Percentiles rank a stretch among this genome's conserved stretches.
Evolutionary conservation across 92 coral and sea anemone genomes (phyloP).

Genomic region (Phenganax stokvisi): DNA sequence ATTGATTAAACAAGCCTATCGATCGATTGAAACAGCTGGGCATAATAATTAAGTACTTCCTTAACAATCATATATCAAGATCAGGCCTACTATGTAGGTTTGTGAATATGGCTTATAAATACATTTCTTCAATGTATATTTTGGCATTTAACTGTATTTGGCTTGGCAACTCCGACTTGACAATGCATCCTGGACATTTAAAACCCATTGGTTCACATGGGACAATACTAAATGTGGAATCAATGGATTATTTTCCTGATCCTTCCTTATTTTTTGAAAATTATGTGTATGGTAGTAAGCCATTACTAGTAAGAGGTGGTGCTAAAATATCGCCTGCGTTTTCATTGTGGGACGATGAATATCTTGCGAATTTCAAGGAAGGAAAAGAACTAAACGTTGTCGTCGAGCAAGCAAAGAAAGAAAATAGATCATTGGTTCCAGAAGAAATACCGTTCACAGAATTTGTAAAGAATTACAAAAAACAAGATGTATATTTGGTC

Average conservation of each 20-base stretch:
- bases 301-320: constrained; percentile 23
- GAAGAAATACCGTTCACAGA: constrained; percentile 30
- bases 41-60: too few relatives aligned
- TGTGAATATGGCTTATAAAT: neutral
- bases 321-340: constrained; percentile 35
- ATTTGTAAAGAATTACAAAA: constrained; percentile 15
- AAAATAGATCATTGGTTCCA: constrained; percentile 13
- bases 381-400: constrained; percentile 16
- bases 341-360: constrained; percentile 23
- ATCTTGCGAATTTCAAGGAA: constrained; percentile 8
- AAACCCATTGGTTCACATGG: constrained; percentile 32
- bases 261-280: constrained; percentile 19
- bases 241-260: constrained; percentile 15
- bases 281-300: constrained; percentile 30
- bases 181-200: constrained; percentile 31
- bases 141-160: too few relatives aligned
- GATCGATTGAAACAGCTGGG: too few relatives aligned
- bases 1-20: too few relatives aligned
- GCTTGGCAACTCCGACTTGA: neutral
- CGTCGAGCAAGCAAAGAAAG: constrained; percentile 38
- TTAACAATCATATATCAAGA: too few relatives aligned
- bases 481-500: constrained; percentile 28
- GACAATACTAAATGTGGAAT: neutral
- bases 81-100: too few relatives aligned
- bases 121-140: neutral